Evolutionary conservation across 2,113 vertebrate species (phyloP).

Genomic region (Corythornis vintsioides): DNA sequence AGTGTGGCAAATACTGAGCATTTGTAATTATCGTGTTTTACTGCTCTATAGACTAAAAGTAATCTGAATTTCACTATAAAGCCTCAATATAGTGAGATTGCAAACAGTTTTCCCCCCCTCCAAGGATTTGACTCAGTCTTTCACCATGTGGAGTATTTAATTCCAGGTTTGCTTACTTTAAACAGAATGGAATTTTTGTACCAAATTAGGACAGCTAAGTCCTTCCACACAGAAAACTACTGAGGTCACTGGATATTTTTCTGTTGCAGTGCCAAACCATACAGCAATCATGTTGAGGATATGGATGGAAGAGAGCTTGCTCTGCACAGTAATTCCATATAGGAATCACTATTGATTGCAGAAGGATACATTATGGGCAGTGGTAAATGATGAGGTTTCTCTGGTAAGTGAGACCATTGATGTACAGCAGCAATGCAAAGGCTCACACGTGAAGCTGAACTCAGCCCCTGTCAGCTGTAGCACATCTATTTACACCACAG

Average conservation of each 20-base stretch:
- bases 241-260: slow-evolving; percentile 72
- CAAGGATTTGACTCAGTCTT: not conserved
- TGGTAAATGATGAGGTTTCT: slow-evolving; percentile 67
- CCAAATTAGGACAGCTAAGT: slow-evolving; percentile 68
- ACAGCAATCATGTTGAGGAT: slow-evolving; percentile 65
- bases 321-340: slow-evolving; percentile 56
- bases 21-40: not conserved
- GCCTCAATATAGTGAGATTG: not conserved
- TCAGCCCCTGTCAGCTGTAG: slow-evolving; percentile 46
- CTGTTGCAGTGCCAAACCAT: slow-evolving; percentile 74
- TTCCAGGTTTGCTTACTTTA: slow-evolving; percentile 61
- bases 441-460: slow-evolving; percentile 51
- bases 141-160: slow-evolving; percentile 6
- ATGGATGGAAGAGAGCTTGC: slow-evolving; percentile 52
- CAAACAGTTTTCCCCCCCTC: not conserved
- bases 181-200: slow-evolving; percentile 73
- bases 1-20: not conserved
- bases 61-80: not conserved
- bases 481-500: slow-evolving; percentile 62
- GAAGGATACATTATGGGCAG: slow-evolving; percentile 48
- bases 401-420: slow-evolving; percentile 62
- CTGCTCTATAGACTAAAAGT: not conserved
- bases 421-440: slow-evolving; percentile 50
- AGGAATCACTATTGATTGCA: slow-evolving; percentile 59
- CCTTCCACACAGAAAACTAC: slow-evolving; percentile 73